Conservation (phyloP, 2,113 vertebrate genomes). For the Chaenogobius annularis region DNA sequence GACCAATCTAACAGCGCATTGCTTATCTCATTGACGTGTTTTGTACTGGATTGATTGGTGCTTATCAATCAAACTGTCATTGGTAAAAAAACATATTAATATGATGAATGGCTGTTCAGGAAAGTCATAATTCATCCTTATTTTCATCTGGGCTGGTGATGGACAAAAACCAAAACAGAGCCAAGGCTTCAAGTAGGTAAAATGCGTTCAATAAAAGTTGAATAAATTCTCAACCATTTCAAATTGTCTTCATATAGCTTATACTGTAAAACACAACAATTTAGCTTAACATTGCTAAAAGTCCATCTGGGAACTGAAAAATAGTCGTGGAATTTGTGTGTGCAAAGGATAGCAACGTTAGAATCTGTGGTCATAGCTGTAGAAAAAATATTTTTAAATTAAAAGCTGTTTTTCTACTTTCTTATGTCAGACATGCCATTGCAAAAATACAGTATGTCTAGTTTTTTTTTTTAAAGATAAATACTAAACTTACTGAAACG, state of each 20-base stretch:
- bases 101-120: conserved; percentile 38
- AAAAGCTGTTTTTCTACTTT: no score
- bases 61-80: conserved; percentile 58
- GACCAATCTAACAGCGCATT: conserved; percentile 42
- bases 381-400: neutral
- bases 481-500: no score
- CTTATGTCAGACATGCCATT: no score
- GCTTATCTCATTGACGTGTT: conserved; percentile 18
- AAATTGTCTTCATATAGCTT: neutral
- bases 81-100: conserved; percentile 20
- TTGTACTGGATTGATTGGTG: conserved; percentile 33
- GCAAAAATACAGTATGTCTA: no score
- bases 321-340: neutral
- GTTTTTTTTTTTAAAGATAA: no score
- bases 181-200: neutral
- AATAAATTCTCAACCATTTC: neutral
- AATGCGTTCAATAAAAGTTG: neutral
- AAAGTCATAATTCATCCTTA: conserved; percentile 43
- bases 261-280: neutral
- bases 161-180: neutral
- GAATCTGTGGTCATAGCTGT: neutral
- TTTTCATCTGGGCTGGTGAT: conserved; percentile 21
- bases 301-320: neutral
- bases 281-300: neutral
- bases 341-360: neutral